Base-by-base conservation (phyloP, 2,888 invertebrate genomes). In the Mantis religiosa region DNA sequence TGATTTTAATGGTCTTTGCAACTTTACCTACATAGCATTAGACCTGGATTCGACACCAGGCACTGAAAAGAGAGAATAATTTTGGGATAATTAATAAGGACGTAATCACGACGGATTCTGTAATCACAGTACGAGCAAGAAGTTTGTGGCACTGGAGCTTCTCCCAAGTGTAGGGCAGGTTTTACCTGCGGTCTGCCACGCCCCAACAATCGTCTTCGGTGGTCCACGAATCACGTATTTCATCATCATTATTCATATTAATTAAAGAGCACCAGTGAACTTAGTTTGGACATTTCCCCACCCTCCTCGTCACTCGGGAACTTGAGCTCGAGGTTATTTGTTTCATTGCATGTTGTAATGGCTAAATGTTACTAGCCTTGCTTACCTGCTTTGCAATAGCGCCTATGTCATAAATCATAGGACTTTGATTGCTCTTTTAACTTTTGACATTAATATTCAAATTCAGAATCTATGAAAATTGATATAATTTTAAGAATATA, bases 231-330 rank as follows among this genome's bases (percentile, higher is more conserved):
- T 87, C 82, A 87, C 14, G 82, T 82, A 87, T 87, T 87, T 87
- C 87, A 87, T 87, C 87, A 87, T 87, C 87, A 87, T 87, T 82
- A 87, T 82, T 87, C 87, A 87, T 82, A 87, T 82, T 87, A 87
- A 87, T 87, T 87, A 87, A 87, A 87, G 87, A 87, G 87, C 87
- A 30, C 30, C 30, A n/a, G 81, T 30, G 25, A 47, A 81, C 30
- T 82, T 82, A 41, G 87, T 15, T 71, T 71, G 54, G 54, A 71
- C 54, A 20, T 25, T 71, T 71, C 54, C 54, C 82, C 82, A 34
- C 34, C 41, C 86, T 27, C 81, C 30, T 54, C 28, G 47, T 47
- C n/a, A 54, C 54, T n/a, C 47, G 47, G 20, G 54, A 20, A 41
- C 25, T 47, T n/a, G 15, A 27, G 47, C 84, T 85, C 47, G 27